Evolutionary conservation across 2,797 vertebrate species (phyloP), one percentile per base, ranked within the genome.

Genomic region (Cynodonichthys magdalenae): DNA sequence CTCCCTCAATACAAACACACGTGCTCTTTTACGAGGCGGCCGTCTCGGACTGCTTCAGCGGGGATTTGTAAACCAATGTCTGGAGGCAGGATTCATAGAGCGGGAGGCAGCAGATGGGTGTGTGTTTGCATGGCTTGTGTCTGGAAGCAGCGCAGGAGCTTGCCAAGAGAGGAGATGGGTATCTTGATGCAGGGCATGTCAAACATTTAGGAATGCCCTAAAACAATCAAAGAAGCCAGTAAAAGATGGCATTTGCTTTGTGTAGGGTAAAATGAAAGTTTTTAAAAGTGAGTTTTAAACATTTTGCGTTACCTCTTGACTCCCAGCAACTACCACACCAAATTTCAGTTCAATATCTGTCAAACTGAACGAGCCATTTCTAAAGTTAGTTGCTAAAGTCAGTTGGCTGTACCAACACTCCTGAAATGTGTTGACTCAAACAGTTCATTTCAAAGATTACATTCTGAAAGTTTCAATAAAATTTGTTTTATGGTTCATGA

Each of bases 1-100:
- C 69, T 82, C 59, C 59, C 77, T 88, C 85, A 82, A 79, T 80
- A 69, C 80, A 85, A 89, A 89, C 85, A 87, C 69, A 75, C 82
- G 55, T 18, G n/a, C 69, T 85, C 61, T 79, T 81, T 78, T 84
- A 81, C 66, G 19, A 84, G 82, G 70, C 68, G 63, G 69, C 81
- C 69, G 71, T 84, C 71, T 63, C 69, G 29, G 62, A 82, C 80
- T 66, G 65, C 79, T 71, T 56, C 60, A 81, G 71, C 59, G 34
- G 61, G 61, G 82, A 74, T 90, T 75, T 85, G 80, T 83, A 89
- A 87, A 86, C 71, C 64, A 20, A 69, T 53, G 89, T 87, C 84
- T 80, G 10, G 15, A 72, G 83, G 86, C 77, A 73, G 78, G 75
- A 87, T 72, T 85, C 83, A 79, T 78, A 41, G 76, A 17, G 61